A percentile compares a stretch with the other conserved stretches of the same genome.
phyloP scores from a whole-genome alignment of 2,888 invertebrate genomes.

The Lucinisca nassula region DNA sequence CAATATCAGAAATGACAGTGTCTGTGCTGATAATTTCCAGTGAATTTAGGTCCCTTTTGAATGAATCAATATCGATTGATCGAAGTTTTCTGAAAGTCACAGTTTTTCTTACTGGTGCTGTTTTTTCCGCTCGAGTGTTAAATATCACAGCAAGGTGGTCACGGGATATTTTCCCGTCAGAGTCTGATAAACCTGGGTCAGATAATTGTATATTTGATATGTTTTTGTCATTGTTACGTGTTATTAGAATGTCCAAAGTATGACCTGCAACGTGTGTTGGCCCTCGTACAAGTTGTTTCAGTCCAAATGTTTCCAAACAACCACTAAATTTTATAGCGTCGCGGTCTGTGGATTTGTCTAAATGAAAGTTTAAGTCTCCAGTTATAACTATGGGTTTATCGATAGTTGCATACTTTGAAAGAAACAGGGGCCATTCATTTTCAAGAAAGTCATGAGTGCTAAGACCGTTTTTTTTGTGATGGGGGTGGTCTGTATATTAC shows the following conservation, averaged over 20 bases:
- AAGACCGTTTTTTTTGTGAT: not conserved
- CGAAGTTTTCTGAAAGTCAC: slow-evolving; percentile 6
- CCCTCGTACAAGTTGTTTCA: slow-evolving; percentile 18
- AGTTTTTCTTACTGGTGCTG: not conserved
- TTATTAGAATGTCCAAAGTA: slow-evolving; percentile 25
- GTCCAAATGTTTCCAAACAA: slow-evolving; percentile 25
- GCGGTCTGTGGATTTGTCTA: not conserved
- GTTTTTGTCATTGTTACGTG: slow-evolving; percentile 8
- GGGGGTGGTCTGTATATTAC: not conserved
- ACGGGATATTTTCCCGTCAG: slow-evolving; percentile 16
- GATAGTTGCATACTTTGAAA: not conserved
- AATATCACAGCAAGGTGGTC: slow-evolving; percentile 16
- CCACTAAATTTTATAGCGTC: slow-evolving; percentile 23
- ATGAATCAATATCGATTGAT: slow-evolving; percentile 30
- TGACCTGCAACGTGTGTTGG: slow-evolving; percentile 20
- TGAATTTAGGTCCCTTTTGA: not conserved
- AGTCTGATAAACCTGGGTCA: slow-evolving; percentile 36
- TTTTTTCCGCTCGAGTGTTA: not conserved
- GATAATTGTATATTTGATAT: slow-evolving; percentile 19
- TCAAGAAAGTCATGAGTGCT: not conserved
- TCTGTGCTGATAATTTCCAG: not conserved
- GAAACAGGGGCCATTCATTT: not conserved
- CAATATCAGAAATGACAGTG: not conserved
- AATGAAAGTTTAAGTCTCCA: not conserved
- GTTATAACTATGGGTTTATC: not conserved